phyloP scores from a whole-genome alignment of 2,797 vertebrate genomes.

The Pseudopleuronectes americanus region DNA sequence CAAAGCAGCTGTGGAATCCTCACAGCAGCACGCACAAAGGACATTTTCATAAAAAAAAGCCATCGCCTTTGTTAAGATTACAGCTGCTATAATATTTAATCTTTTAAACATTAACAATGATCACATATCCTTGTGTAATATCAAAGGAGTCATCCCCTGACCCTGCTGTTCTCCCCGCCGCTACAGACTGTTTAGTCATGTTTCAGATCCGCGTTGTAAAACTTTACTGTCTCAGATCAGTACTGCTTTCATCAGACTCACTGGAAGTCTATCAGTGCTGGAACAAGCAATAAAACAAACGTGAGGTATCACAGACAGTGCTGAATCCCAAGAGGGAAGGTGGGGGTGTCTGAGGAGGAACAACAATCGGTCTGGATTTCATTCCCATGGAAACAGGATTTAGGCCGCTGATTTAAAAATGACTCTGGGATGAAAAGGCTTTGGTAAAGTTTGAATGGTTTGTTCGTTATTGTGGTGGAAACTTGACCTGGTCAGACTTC shows the following conservation, averaged over 20 bases:
- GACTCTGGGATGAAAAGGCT: slow-evolving; percentile 25
- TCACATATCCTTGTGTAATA: neutral
- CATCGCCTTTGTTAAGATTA: neutral
- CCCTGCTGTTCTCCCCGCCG: too few species aligned
- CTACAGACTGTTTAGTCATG: too few species aligned
- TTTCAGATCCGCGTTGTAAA: too few species aligned
- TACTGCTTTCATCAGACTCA: too few species aligned
- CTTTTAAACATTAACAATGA: neutral
- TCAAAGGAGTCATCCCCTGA: neutral
- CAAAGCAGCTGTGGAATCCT: neutral
- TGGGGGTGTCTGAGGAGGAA: neutral
- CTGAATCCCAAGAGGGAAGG: slow-evolving; percentile 25
- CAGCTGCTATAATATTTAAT: too few species aligned
- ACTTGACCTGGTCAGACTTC: too few species aligned
- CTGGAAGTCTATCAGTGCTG: neutral
- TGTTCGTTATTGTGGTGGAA: slow-evolving; percentile 22
- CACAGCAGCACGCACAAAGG: too few species aligned
- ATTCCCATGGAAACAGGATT: slow-evolving; percentile 33
- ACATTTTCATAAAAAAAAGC: neutral
- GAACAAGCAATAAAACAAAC: slow-evolving; percentile 28
- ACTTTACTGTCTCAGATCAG: too few species aligned
- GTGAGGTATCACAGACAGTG: slow-evolving; percentile 33
- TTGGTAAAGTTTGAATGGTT: slow-evolving; percentile 14
- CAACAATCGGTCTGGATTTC: neutral
- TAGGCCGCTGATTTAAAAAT: slow-evolving; percentile 22